A percentile compares a stretch with the other conserved stretches of the same genome.
Evolutionary conservation across 1,140 invertebrate species (phyloP).

Genomic region (Drosophila santomea): DNA sequence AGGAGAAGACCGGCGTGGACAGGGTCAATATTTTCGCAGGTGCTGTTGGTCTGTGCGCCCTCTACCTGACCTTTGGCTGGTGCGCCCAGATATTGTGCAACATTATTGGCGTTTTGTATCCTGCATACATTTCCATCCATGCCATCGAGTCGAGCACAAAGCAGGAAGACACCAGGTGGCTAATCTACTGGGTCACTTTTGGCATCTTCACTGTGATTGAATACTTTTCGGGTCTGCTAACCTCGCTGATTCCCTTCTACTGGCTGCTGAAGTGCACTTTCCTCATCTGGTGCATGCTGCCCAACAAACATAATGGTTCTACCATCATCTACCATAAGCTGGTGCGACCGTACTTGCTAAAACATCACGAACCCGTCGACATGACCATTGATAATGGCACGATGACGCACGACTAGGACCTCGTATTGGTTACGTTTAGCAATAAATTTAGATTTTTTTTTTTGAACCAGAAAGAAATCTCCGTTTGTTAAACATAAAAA

Average conservation of each 20-base stretch:
- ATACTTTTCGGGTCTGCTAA: constrained; percentile 96
- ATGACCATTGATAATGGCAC: neutral
- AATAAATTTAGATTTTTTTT: constrained; percentile 56
- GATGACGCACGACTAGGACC: neutral
- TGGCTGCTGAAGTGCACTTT: constrained; percentile 99
- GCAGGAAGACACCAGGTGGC: constrained; percentile 98
- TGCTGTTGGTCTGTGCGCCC: constrained; percentile 52
- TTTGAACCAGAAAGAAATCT: constrained; percentile 34
- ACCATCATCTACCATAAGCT: constrained; percentile 92
- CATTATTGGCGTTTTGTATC: constrained; percentile 97
- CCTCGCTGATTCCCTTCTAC: constrained; percentile 98
- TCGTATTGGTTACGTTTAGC: constrained; percentile 39
- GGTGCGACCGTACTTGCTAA: constrained; percentile 95
- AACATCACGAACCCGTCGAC: constrained; percentile 88
- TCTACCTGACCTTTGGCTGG: constrained; percentile 98
- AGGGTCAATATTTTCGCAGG: constrained; percentile 94
- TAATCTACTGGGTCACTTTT: constrained; percentile 99
- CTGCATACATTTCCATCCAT: constrained; percentile 96
- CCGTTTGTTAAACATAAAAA: constrained; percentile 69
- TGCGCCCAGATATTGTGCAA: constrained; percentile 98
- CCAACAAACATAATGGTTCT: constrained; percentile 96
- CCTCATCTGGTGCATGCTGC: constrained; percentile 97
- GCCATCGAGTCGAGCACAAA: constrained; percentile 90
- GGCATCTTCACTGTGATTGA: constrained; percentile 96
- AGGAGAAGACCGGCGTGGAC: constrained; percentile 93